A percentile compares a stretch with the other conserved stretches of the same genome.
These are phyloP conservation scores for Drosophila picticornis DNA, from an alignment of 2,888 invertebrate genomes.

Conservation along the genomic window DNA sequence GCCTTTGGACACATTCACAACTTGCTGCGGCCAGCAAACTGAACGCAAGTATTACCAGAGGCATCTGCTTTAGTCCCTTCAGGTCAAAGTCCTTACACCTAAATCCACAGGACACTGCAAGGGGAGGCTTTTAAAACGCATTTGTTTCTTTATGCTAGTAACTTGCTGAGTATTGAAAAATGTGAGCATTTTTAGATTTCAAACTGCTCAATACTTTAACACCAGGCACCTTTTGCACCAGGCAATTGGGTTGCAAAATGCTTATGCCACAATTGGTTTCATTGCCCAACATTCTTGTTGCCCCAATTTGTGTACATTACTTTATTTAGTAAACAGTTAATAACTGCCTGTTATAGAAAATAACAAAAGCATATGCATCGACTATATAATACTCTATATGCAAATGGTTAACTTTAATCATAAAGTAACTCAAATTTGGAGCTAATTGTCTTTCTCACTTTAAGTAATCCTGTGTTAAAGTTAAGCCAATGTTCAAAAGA, in stretches of 20 bases:
- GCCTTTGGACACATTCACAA: constrained; percentile 70
- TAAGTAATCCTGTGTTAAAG: background rate
- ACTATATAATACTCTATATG: background rate
- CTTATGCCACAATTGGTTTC: constrained; percentile 34
- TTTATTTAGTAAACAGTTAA: background rate
- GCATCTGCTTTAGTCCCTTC: background rate
- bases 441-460: background rate
- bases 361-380: background rate
- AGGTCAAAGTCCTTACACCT: background rate
- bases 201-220: constrained; percentile 41
- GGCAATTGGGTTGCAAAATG: constrained; percentile 45
- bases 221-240: constrained; percentile 3
- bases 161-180: constrained; percentile 31
- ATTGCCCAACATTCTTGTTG: constrained; percentile 1
- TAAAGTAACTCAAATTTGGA: background rate
- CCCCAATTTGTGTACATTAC: background rate
- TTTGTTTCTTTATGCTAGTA: constrained; percentile 51
- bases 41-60: constrained; percentile 13
- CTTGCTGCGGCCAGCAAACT: constrained; percentile 56
- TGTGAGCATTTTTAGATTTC: constrained; percentile 12
- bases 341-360: background rate
- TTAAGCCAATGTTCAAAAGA: background rate
- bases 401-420: no score
- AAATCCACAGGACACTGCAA: background rate
- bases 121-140: constrained; percentile 52